Conservation (phyloP, 1,140 invertebrate genomes). For the Piezodorus guildinii region DNA sequence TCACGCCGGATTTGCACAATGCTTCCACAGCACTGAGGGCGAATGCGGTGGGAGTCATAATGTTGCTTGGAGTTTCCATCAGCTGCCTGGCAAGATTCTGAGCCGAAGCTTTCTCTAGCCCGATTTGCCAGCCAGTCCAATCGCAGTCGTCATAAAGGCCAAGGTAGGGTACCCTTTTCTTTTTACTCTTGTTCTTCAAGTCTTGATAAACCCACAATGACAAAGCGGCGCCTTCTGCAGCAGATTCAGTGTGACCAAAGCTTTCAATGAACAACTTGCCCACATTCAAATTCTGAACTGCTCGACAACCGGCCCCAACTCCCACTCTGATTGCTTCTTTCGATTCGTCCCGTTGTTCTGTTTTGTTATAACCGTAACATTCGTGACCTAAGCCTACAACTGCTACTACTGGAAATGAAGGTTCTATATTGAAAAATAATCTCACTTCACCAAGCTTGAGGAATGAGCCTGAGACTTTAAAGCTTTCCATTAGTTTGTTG, state of each 20-base stretch:
- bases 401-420: constrained; percentile 48
- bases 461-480: constrained; percentile 16
- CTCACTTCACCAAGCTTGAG: constrained; percentile 45
- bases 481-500: constrained; percentile 20
- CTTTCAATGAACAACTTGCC: constrained; percentile 54
- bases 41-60: constrained; percentile 50
- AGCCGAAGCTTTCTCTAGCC: constrained; percentile 42
- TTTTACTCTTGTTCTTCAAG: constrained; percentile 21
- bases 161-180: constrained; percentile 23
- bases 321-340: constrained; percentile 50
- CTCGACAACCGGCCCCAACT: constrained; percentile 51
- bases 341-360: constrained; percentile 54
- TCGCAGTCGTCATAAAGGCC: constrained; percentile 31
- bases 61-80: constrained; percentile 51
- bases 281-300: constrained; percentile 46
- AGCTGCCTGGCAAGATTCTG: constrained; percentile 49
- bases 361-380: constrained; percentile 42
- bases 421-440: constrained; percentile 48
- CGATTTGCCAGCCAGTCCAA: constrained; percentile 41
- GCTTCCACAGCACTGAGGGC: constrained; percentile 38
- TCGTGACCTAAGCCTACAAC: constrained; percentile 58
- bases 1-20: constrained; percentile 36
- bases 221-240: constrained; percentile 58
- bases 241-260: constrained; percentile 56
- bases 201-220: constrained; percentile 54